Evolutionary conservation across 2,113 vertebrate genomes (phyloP).

Genomic region (Glareola pratincola): DNA sequence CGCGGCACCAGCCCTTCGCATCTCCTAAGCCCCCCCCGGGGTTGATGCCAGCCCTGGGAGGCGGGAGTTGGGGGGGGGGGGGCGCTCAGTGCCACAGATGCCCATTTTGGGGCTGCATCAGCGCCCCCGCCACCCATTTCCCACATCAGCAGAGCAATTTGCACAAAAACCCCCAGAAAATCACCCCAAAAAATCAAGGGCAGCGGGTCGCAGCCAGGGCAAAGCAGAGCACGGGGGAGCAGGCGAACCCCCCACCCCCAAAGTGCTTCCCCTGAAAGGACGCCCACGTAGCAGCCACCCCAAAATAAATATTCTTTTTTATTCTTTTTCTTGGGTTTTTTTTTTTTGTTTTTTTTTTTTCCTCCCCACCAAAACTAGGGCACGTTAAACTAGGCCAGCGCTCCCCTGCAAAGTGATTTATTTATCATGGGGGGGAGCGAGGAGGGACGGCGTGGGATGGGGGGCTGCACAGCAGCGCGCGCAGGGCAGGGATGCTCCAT

Average conservation of each 20-base stretch:
- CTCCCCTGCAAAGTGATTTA: constrained; percentile 44
- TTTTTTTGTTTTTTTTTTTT: neutral
- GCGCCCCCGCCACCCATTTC: neutral
- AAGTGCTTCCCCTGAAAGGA: neutral
- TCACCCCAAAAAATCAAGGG: neutral
- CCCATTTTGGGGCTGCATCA: neutral
- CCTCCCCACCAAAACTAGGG: constrained; percentile 10
- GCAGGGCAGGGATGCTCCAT: neutral
- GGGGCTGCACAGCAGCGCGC: neutral
- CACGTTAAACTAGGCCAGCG: constrained; percentile 48
- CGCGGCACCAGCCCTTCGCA: neutral
- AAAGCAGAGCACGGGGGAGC: neutral
- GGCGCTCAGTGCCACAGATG: neutral
- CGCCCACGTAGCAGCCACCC: neutral
- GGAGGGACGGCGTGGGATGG: neutral
- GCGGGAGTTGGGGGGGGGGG: neutral
- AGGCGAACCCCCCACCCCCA: neutral
- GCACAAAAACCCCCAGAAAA: neutral
- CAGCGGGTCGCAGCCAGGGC: neutral
- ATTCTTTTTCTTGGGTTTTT: neutral
- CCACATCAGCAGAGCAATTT: neutral
- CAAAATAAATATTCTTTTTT: constrained; percentile 29
- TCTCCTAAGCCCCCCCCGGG: accelerated
- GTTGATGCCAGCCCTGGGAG: no score
- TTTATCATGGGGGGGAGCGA: neutral